Base-by-base conservation (phyloP, 2,113 vertebrate species). In the Pholis gunnellus region DNA sequence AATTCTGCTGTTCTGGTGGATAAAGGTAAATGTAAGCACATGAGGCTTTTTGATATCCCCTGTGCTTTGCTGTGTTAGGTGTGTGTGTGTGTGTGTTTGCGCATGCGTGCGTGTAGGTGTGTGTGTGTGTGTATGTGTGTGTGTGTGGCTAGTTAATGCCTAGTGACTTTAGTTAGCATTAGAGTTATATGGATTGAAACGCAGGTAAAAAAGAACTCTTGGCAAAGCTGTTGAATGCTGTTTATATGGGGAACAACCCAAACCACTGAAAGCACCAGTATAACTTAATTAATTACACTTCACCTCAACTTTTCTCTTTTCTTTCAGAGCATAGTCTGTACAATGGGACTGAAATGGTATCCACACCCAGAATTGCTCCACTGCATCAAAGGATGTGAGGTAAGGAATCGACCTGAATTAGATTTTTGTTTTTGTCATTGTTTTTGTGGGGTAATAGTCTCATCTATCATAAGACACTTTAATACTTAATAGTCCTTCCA, bases 371-470 rank as follows among this genome's bases (percentile, higher is more conserved):
- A 97, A 75, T 86, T 95, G 77, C 97, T 99, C 75, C 96, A 97
- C 94, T 99, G 98, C 93, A 97, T 99, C 92, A 99, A 98, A 95
- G 96, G 97, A 89, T 99, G 98, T 42, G 98, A 99, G 96, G 98
- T 99, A 93, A 97, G 83, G n/a, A 5, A 13, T 74, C 10, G 0
- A 50, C 25, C 64, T 79, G 42, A 34, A 20, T 81, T 34, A 38
- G 34, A 72, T 46, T 20, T 46, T 67, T 38, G 15, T 42, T 31
- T 50, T n/a, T 50, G 27, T 50, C 29, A 61, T 57, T 52, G 20
- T 72, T 15, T 60, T 74, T 83, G 64, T 75, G 63, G 48, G 38
- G 17, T 36, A 46, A 64, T 75, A 36, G 64, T 66, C 42, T 83
- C 64, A 84, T 85, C 31, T 67, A 67, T 86, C 64, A 71, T 34